A percentile compares a stretch with the other conserved stretches of the same genome.
Evolutionary conservation across 2,888 invertebrate genomes (phyloP).

Genomic region (Xiphydria camelus): DNA sequence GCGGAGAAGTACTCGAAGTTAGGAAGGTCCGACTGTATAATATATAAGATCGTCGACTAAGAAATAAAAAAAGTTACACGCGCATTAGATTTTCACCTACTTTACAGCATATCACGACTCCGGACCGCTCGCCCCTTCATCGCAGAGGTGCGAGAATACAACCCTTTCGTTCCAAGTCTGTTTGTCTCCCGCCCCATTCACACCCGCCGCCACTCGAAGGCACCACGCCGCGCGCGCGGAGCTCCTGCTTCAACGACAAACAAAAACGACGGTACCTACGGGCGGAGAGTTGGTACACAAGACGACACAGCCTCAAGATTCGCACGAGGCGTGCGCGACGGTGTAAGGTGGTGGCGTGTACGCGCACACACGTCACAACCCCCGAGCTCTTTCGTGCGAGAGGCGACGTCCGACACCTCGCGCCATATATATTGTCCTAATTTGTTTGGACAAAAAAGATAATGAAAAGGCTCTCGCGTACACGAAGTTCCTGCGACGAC

Average conservation of each 20-base stretch:
- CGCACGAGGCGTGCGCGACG: too few relatives aligned
- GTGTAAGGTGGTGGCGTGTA: too few relatives aligned
- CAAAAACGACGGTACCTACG: slow-evolving; percentile 11
- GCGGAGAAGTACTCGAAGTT: too few relatives aligned
- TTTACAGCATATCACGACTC: too few relatives aligned
- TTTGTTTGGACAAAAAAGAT: background rate
- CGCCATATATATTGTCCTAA: background rate
- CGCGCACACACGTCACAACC: background rate
- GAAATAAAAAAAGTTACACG: too few relatives aligned
- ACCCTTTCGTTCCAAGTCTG: slow-evolving; percentile 23
- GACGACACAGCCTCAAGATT: slow-evolving; percentile 7
- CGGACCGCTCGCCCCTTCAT: slow-evolving; percentile 2
- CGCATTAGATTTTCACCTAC: too few relatives aligned
- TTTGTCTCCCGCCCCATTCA: slow-evolving; percentile 24
- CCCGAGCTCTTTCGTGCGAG: background rate
- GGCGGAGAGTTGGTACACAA: slow-evolving; percentile 12
- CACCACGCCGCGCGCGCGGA: slow-evolving; percentile 3
- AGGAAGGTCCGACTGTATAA: too few relatives aligned
- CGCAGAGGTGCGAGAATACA: slow-evolving; percentile 11
- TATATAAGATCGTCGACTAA: too few relatives aligned
- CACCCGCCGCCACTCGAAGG: slow-evolving; percentile 7
- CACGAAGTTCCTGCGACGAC: too few relatives aligned
- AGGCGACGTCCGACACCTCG: background rate
- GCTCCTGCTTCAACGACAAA: slow-evolving; percentile 12
- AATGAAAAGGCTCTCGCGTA: too few relatives aligned